Conservation (phyloP, 2,888 invertebrate species). For the Cyaniris semiargus region DNA sequence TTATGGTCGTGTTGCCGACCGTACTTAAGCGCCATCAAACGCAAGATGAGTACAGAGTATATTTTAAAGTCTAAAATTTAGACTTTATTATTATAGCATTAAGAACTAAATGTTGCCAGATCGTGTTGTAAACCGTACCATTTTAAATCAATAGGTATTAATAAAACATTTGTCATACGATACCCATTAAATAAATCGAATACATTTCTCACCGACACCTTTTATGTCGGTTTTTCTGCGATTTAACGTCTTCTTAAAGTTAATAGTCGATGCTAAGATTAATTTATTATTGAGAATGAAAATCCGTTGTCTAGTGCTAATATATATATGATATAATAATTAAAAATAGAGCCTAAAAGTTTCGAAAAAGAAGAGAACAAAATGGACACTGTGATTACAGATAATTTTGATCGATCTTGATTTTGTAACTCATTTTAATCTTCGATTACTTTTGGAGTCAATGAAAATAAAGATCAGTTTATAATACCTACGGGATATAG, state of each 20-base stretch:
- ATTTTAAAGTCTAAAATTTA: too few relatives aligned
- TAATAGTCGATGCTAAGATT: neutral
- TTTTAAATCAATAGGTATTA: slow-evolving; percentile 9
- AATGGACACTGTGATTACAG: neutral
- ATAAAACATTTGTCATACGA: slow-evolving; percentile 24
- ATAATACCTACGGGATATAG: too few relatives aligned
- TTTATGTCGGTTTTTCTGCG: neutral
- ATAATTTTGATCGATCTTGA: too few relatives aligned
- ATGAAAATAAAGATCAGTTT: too few relatives aligned
- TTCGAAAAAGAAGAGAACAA: neutral
- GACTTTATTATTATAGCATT: neutral
- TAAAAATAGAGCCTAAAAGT: neutral
- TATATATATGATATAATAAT: neutral
- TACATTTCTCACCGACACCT: slow-evolving; percentile 10
- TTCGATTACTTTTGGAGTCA: too few relatives aligned
- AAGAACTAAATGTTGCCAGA: neutral
- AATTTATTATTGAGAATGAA: neutral
- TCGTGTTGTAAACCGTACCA: neutral
- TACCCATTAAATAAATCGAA: slow-evolving; percentile 14
- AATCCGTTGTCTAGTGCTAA: neutral
- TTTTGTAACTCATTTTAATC: too few relatives aligned
- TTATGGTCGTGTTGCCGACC: neutral
- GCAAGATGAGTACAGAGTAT: neutral
- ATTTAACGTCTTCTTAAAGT: slow-evolving; percentile 5
- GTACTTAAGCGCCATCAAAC: neutral